These are phyloP conservation scores for Bombus sylvicola DNA, from an alignment of 1,140 invertebrate genomes.

Conservation along the genomic window DNA sequence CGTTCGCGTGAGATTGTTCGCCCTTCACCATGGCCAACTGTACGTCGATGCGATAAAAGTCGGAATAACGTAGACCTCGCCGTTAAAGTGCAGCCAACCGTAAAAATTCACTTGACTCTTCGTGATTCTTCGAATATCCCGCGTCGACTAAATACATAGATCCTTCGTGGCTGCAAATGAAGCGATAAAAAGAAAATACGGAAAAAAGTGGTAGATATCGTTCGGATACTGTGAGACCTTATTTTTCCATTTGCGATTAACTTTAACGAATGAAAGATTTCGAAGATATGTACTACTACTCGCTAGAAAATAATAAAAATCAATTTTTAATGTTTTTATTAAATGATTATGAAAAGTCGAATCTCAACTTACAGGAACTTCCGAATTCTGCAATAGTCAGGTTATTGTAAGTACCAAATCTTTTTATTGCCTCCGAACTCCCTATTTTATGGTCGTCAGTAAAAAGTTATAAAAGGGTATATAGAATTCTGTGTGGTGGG, in stretches of 20 bases:
- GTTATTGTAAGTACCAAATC: neutral
- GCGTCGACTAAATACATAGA: neutral
- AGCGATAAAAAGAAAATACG: neutral
- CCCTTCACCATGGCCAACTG: neutral
- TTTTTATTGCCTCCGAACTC: neutral
- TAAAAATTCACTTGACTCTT: slow-evolving; percentile 7
- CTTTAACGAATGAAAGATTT: too few relatives aligned
- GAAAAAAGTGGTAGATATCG: too few relatives aligned
- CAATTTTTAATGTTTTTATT: neutral
- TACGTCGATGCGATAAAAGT: neutral
- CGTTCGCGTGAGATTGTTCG: neutral
- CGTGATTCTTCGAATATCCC: neutral
- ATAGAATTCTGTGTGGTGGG: too few relatives aligned
- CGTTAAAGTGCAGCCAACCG: neutral
- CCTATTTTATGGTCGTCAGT: neutral
- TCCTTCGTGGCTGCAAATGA: neutral
- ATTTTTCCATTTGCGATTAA: too few relatives aligned
- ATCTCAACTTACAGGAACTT: neutral
- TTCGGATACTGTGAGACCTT: too few relatives aligned
- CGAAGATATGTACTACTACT: too few relatives aligned
- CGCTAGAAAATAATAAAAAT: too few relatives aligned
- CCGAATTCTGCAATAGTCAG: neutral
- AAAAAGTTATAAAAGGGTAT: neutral
- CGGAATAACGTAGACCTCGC: neutral
- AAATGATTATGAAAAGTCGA: neutral